These are phyloP conservation scores for Xiphophorus couchianus DNA, from an alignment of 2,113 vertebrate genomes.

Conservation along the genomic window DNA sequence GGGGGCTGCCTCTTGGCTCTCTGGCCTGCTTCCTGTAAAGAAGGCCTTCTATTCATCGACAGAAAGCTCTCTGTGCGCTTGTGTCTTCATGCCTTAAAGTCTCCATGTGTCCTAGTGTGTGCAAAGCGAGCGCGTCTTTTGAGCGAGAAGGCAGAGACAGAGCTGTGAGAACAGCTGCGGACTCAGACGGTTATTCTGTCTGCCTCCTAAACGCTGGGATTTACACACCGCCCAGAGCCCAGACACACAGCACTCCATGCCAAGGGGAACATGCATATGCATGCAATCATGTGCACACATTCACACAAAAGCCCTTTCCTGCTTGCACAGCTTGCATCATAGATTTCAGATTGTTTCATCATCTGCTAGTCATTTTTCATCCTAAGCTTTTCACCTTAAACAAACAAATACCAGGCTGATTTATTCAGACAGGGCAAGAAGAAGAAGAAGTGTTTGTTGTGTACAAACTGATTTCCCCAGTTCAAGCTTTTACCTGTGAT, in stretches of 20 bases:
- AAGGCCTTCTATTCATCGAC: conserved; percentile 32
- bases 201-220: conserved; percentile 56
- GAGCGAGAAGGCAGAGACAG: conserved; percentile 38
- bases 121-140: conserved; percentile 52
- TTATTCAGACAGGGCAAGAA: conserved; percentile 25
- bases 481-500: conserved; percentile 31
- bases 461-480: conserved; percentile 33
- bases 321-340: conserved; percentile 67
- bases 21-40: conserved; percentile 41
- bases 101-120: conserved; percentile 21
- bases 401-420: conserved; percentile 55
- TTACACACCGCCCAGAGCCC: conserved; percentile 55
- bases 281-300: conserved; percentile 49
- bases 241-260: conserved; percentile 56
- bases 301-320: conserved; percentile 49
- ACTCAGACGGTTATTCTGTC: conserved; percentile 57
- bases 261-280: conserved; percentile 68
- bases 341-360: conserved; percentile 71
- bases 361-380: conserved; percentile 59
- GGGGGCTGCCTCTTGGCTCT: conserved; percentile 36
- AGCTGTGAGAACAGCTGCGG: conserved; percentile 63
- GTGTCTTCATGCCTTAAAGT: not conserved
- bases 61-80: conserved; percentile 15
- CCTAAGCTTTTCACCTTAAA: conserved; percentile 51
- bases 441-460: conserved; percentile 21